Conservation (phyloP, 2,113 vertebrate species). For the Cairina moschata region DNA sequence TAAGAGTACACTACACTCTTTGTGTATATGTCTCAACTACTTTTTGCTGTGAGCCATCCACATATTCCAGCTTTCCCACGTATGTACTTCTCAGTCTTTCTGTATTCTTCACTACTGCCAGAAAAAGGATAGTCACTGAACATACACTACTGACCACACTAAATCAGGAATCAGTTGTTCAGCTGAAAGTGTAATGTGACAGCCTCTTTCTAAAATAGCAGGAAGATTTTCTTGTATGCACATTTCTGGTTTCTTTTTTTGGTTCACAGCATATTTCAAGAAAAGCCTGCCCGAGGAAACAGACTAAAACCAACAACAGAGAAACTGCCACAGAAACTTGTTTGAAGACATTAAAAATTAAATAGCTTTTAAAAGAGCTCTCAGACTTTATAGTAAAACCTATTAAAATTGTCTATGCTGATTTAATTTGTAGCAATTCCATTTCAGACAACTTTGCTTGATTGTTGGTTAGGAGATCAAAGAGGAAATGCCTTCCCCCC, state of each 20-base stretch:
- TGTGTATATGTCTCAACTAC: neutral
- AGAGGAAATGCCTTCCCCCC: neutral
- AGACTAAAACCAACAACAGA: neutral
- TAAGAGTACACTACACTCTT: neutral
- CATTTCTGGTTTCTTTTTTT: neutral
- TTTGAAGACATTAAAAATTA: neutral
- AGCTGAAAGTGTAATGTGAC: conserved; percentile 17
- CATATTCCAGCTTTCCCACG: neutral
- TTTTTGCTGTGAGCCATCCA: neutral
- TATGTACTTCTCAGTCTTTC: accelerated
- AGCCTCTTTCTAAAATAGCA: conserved; percentile 19
- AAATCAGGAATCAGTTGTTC: conserved; percentile 19
- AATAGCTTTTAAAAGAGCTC: neutral
- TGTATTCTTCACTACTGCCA: neutral
- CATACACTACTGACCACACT: neutral
- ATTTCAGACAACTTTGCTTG: neutral
- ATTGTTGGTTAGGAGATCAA: neutral
- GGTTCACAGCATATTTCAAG: neutral
- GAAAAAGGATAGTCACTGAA: neutral
- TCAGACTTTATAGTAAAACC: neutral
- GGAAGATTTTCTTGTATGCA: neutral
- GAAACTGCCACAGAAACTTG: neutral
- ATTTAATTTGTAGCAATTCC: neutral
- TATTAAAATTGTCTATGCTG: neutral
- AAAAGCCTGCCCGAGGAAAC: neutral